These are phyloP conservation scores for Ametastegia equiseti DNA, from an alignment of 2,888 invertebrate genomes.

Conservation along the genomic window DNA sequence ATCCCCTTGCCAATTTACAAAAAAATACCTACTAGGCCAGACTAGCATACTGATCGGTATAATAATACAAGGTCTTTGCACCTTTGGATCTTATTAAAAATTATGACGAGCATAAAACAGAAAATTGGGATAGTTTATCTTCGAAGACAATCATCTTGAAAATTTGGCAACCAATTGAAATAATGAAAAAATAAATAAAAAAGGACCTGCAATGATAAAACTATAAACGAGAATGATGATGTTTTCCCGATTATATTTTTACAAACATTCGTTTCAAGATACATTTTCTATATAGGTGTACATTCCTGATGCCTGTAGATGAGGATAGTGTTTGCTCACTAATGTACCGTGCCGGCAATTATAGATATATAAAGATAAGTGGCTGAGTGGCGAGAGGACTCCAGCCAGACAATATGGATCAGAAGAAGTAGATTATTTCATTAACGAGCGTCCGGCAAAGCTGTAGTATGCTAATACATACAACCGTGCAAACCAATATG, in stretches of 20 bases:
- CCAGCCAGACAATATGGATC: constrained; percentile 24
- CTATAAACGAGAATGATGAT: neutral
- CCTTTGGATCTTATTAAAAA: no score
- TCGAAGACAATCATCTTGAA: neutral
- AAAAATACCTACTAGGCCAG: neutral
- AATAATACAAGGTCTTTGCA: no score
- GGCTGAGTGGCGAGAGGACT: neutral
- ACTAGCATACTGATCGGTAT: neutral
- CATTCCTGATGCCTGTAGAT: neutral
- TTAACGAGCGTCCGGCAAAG: constrained; percentile 22
- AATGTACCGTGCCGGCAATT: neutral
- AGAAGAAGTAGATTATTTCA: constrained; percentile 25
- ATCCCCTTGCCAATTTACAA: neutral
- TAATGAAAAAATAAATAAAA: neutral
- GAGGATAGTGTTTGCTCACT: constrained; percentile 21
- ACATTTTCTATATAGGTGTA: neutral
- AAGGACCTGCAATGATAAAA: neutral
- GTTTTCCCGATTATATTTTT: neutral
- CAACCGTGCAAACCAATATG: neutral
- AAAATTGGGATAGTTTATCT: neutral
- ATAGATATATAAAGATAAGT: neutral
- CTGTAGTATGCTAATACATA: neutral
- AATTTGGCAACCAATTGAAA: neutral
- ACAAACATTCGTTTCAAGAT: neutral
- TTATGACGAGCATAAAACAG: neutral